Evolutionary conservation across 2,888 invertebrate species (phyloP).

Genomic region (Volucella zonaria): DNA sequence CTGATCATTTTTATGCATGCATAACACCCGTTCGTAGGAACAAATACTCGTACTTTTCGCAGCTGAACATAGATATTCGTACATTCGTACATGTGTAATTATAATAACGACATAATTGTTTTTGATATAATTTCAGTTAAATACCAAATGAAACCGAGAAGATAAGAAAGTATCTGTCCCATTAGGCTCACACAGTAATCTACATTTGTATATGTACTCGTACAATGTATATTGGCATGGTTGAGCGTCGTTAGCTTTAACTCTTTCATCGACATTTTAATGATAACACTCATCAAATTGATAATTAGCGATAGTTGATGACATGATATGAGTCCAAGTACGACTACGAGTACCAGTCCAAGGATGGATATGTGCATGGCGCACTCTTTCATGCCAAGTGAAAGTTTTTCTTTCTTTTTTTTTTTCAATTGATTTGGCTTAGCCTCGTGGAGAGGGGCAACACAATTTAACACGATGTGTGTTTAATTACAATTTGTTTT

Average conservation of each 20-base stretch:
- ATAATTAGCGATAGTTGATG: conserved; percentile 57
- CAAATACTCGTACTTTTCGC: conserved; percentile 11
- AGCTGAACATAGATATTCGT: conserved; percentile 12
- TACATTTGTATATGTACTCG: conserved; percentile 1
- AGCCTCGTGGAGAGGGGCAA: neutral
- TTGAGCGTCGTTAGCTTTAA: conserved; percentile 40
- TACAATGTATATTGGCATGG: neutral
- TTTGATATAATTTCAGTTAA: conserved; percentile 36
- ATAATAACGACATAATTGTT: conserved; percentile 35
- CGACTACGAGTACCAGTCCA: too few relatives aligned
- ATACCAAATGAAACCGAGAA: conserved; percentile 24
- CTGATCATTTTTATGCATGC: conserved; percentile 22
- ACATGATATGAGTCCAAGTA: conserved; percentile 27
- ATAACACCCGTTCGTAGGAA: neutral
- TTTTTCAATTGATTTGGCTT: conserved; percentile 43
- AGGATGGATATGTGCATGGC: conserved; percentile 12
- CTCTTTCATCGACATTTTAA: conserved; percentile 45
- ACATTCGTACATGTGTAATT: conserved; percentile 37
- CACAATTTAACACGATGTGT: conserved; percentile 42
- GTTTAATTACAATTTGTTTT: conserved; percentile 40
- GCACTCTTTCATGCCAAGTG: conserved; percentile 60
- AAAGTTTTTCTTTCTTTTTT: conserved; percentile 53
- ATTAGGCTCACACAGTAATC: neutral
- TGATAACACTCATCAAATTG: conserved; percentile 58
- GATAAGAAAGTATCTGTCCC: conserved; percentile 48